phyloP scores from a whole-genome alignment of 2,888 invertebrate species.

The Drosophila mayaguana region DNA sequence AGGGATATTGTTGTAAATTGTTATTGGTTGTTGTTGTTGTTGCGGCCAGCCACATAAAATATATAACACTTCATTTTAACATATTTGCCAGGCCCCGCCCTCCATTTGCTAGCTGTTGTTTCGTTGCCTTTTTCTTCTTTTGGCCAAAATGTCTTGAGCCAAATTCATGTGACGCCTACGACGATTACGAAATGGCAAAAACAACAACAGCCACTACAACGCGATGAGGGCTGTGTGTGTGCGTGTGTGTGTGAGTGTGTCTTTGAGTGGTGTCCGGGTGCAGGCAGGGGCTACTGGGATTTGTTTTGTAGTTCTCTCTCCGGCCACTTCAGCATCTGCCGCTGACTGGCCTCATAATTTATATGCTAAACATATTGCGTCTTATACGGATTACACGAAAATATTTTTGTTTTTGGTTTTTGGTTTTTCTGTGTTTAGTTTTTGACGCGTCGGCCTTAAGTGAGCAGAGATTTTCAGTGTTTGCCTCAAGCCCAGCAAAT shows the following conservation, averaged over 20 bases:
- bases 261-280: not conserved
- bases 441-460: constrained; percentile 21
- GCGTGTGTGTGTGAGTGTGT: not conserved
- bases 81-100: constrained; percentile 60
- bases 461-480: not conserved
- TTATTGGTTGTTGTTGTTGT: constrained; percentile 34
- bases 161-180: constrained; percentile 66
- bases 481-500: not conserved
- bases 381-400: constrained; percentile 67
- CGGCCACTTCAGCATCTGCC: constrained; percentile 34
- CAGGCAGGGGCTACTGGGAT: not conserved
- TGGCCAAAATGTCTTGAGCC: constrained; percentile 50
- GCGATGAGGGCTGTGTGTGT: constrained; percentile 25
- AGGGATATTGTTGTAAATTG: constrained; percentile 52
- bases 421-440: constrained; percentile 21
- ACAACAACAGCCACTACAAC: constrained; percentile 24
- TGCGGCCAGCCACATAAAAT: constrained; percentile 72
- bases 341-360: constrained; percentile 65
- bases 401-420: constrained; percentile 18
- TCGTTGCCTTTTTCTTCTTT: constrained; percentile 1
- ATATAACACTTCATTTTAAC: constrained; percentile 75
- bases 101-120: constrained; percentile 47
- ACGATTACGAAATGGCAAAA: constrained; percentile 41
- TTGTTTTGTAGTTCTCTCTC: constrained; percentile 33
- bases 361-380: constrained; percentile 76